Evolutionary conservation across 2,113 vertebrate species (phyloP), one percentile per base, ranked within the genome.

Genomic region (Ameiurus melas): DNA sequence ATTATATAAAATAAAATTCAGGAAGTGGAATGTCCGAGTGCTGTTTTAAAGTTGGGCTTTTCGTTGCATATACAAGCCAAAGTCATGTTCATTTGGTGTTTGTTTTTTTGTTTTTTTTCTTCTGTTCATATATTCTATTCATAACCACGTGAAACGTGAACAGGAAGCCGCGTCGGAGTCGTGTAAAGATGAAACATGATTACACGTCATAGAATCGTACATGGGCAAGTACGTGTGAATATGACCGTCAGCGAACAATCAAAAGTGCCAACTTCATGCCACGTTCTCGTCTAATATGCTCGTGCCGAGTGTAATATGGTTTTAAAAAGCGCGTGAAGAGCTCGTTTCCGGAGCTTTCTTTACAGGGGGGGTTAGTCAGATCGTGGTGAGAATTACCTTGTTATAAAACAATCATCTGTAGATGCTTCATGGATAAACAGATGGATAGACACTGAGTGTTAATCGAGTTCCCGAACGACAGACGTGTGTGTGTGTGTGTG

Each of bases 11-110:
- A 87, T 36, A 78, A 64, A 86, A 71, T 43, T 87, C 5, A 73
- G 92, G 91, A 92, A 93, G 92, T 94, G 93, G 94, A 95, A 95
- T 95, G 93, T 95, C 66, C 90, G 89, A 90, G 92, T 94, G 90
- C 92, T 86, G 91, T 93, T 91, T 90, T 33, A 16, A 92, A 89
- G 89, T 92, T 89, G 86, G 81, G 83, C 86, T 91, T 92, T 86
- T 43, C 4, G 19, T 33, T 36, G 95, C 93, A 93, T 90, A 68
- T 77, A 89, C 92, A 94, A 95, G 92, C 92, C 91, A 83, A 90
- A n/a, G 82, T 87, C 89, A 89, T 88, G 57, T 79, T 82, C 22
- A 66, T 87, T 89, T 87, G 81, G 81, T 86, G 88, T 88, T 64
- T n/a, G n/a, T n/a, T n/a, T n/a, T n/a, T n/a, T n/a, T n/a, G n/a